Evolutionary conservation across 2,113 vertebrate species (phyloP).

Genomic region (Cyphomyrus plagiostoma): DNA sequence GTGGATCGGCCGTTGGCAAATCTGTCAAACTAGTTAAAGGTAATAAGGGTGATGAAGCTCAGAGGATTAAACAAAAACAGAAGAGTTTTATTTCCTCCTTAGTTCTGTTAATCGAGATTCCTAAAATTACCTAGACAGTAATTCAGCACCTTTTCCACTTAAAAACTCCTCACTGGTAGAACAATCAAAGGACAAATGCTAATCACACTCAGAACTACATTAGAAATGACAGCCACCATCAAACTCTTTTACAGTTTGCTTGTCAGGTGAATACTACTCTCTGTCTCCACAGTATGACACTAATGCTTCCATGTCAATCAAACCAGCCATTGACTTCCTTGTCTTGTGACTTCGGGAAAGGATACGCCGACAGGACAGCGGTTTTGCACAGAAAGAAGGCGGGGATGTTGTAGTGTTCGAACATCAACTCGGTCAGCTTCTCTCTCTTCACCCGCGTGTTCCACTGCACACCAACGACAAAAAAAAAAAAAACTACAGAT

Average conservation of each 20-base stretch:
- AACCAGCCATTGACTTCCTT: not conserved
- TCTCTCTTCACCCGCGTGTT: conserved; percentile 96
- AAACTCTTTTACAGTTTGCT: not conserved
- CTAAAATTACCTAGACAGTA: not conserved
- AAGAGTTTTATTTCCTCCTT: not conserved
- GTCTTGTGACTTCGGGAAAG: conserved; percentile 35
- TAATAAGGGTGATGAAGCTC: not conserved
- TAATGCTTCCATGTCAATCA: not conserved
- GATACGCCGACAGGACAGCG: conserved; percentile 96
- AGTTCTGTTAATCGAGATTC: not conserved
- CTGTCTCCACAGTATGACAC: not conserved
- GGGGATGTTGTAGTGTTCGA: conserved; percentile 98
- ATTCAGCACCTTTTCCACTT: not conserved
- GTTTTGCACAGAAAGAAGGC: conserved; percentile 99
- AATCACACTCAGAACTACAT: not conserved
- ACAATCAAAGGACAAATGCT: not conserved
- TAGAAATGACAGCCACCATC: not conserved
- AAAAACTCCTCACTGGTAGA: not conserved
- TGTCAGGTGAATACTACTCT: not conserved
- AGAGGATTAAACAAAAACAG: not conserved
- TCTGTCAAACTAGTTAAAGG: conserved; percentile 39
- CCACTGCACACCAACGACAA: conserved; percentile 66
- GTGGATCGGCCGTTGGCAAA: conserved; percentile 98
- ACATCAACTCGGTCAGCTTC: conserved; percentile 95
- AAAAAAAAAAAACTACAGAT: not conserved